Evolutionary conservation across 2,113 vertebrate species (phyloP).

Genomic region (Chamaetylas fuelleborni): DNA sequence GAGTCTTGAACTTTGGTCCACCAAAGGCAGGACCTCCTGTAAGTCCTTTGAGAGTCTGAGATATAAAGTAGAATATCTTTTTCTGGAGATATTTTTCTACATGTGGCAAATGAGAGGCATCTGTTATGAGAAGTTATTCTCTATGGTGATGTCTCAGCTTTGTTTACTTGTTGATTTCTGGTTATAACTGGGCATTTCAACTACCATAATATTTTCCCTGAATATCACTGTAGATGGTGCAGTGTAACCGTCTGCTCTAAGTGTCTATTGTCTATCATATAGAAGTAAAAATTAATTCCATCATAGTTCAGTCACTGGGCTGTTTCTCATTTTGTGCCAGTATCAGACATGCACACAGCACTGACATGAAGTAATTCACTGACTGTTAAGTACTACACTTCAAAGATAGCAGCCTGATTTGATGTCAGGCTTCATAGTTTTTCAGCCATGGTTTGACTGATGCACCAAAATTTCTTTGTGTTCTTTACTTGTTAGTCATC

Average conservation of each 20-base stretch:
- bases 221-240: background rate
- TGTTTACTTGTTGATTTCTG: background rate
- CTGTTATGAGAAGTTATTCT: background rate
- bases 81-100: background rate
- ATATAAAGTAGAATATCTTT: background rate
- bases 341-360: background rate
- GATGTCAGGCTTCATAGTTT: background rate
- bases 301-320: background rate
- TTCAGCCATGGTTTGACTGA: background rate
- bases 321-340: background rate
- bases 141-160: background rate
- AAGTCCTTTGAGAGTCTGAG: background rate
- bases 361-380: slow-evolving; percentile 17
- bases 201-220: background rate
- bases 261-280: background rate
- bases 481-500: slow-evolving; percentile 7
- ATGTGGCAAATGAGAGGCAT: background rate
- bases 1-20: background rate
- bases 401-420: background rate
- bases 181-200: background rate
- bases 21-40: background rate
- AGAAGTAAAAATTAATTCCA: background rate
- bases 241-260: background rate
- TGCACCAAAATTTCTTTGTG: background rate
- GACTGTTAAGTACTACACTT: background rate